Conservation (phyloP, 2,797 vertebrate genomes). For the Calcarius lapponicus region DNA sequence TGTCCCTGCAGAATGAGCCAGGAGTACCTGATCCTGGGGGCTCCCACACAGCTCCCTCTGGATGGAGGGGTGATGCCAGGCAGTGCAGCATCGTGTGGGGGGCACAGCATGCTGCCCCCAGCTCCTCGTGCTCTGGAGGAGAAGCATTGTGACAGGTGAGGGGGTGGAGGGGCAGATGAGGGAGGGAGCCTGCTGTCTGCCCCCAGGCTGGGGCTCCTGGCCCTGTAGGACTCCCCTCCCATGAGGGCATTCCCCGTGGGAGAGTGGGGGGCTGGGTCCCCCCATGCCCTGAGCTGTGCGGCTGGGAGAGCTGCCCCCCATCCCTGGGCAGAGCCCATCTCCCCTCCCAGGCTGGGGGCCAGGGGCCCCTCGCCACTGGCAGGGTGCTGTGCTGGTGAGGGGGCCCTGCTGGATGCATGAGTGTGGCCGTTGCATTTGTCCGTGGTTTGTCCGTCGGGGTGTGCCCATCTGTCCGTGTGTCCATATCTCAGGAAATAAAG, state of each 20-base stretch:
- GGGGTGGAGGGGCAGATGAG: background rate
- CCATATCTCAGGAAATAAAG: conserved; percentile 68
- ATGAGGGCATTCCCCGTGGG: background rate
- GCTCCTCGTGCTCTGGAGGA: background rate
- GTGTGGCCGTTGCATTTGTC: background rate
- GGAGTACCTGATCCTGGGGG: background rate
- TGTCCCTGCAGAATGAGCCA: background rate
- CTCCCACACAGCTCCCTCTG: background rate
- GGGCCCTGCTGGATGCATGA: conserved; percentile 29
- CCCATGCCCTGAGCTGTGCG: background rate
- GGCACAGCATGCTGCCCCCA: conserved; percentile 43
- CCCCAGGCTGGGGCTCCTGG: background rate
- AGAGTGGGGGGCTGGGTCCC: background rate
- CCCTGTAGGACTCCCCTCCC: background rate
- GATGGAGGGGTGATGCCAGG: background rate
- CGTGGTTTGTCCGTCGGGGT: background rate
- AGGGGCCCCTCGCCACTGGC: background rate
- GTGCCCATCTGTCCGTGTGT: conserved; percentile 20
- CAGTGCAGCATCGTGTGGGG: background rate
- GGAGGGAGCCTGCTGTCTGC: background rate
- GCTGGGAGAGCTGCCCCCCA: background rate
- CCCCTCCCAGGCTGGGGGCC: background rate
- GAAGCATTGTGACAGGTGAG: background rate
- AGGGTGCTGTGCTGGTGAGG: fast-evolving
- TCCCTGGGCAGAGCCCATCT: conserved; percentile 5